These are phyloP conservation scores for Nymphalis polychloros DNA, from an alignment of 2,888 invertebrate species.

Conservation along the genomic window DNA sequence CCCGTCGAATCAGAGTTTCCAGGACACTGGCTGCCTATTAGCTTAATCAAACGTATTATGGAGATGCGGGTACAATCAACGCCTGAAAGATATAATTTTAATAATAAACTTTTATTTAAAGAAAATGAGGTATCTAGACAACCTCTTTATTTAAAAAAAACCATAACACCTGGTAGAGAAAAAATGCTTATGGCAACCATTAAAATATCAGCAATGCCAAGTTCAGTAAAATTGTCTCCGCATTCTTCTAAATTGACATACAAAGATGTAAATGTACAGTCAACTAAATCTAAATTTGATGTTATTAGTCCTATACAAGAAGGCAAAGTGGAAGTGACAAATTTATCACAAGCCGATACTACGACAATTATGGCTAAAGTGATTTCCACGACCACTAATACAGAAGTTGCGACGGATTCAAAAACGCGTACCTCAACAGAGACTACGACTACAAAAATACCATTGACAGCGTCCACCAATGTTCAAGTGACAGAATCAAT, in stretches of 20 bases:
- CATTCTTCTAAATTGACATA: neutral
- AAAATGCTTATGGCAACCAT: neutral
- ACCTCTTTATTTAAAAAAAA: conserved; percentile 5
- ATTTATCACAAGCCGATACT: neutral
- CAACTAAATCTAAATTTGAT: neutral
- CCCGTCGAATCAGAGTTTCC: conserved; percentile 57
- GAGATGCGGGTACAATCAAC: conserved; percentile 47
- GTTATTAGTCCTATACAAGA: neutral
- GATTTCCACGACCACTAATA: neutral
- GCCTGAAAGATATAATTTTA: conserved; percentile 18
- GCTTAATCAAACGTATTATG: conserved; percentile 50
- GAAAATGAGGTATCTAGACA: neutral
- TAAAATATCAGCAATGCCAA: neutral
- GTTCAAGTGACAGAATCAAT: neutral
- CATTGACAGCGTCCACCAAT: neutral
- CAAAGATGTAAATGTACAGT: neutral
- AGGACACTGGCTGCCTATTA: conserved; percentile 56
- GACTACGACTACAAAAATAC: neutral
- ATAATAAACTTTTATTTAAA: neutral
- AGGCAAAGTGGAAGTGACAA: neutral
- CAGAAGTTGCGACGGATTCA: neutral
- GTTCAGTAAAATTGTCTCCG: neutral
- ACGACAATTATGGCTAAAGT: neutral
- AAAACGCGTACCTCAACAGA: neutral
- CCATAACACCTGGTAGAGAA: neutral